Base-by-base conservation (phyloP, 2,888 invertebrate species). In the Mylabris sibirica region DNA sequence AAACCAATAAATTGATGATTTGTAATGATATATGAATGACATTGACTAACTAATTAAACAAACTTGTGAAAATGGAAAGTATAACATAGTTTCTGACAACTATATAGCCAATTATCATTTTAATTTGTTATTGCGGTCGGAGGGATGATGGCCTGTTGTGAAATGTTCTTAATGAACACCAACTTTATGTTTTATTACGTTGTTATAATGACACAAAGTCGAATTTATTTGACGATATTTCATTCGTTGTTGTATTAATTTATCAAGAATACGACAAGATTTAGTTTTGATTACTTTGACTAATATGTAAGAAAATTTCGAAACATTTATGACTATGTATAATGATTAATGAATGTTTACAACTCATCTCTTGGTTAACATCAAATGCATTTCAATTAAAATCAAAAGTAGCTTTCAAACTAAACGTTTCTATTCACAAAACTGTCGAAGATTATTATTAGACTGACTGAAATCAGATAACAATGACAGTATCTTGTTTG, bases 161-260 rank as follows among this genome's bases (percentile, higher is more conserved):
- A 61, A 61, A 41, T 6, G 44, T 11, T 14, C 61, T n/a, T 61
- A 61, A 61, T 61, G 61, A 61, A 61, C 8, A 44, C 61, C 38
- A 24, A 61, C 61, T 61, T 61, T 38, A 20, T 38, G 61, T 61
- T 61, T 61, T 61, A 61, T 61, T 38, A 41, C 14, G 38, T 35
- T 41, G 38, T 61, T 24, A 41, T 41, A 11, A 61, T 35, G 61
- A 38, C 61, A 41, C 34, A 35, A 38, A 61, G 41, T 41, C 41
- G 38, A 61, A 61, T 61, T 61, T 61, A 61, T 61, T 61, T 8
- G 24, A 41, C 22, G n/a, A 38, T 61, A 61, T 61, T 61, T 61
- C 61, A 61, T 34, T 24, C 34, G 2, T 11, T 8, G 30, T 8
- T 14, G 12, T 57, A 11, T 24, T 57, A 57, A 57, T 57, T 57